Conservation (phyloP, 2,113 vertebrate species). For the Sander vitreus region DNA sequence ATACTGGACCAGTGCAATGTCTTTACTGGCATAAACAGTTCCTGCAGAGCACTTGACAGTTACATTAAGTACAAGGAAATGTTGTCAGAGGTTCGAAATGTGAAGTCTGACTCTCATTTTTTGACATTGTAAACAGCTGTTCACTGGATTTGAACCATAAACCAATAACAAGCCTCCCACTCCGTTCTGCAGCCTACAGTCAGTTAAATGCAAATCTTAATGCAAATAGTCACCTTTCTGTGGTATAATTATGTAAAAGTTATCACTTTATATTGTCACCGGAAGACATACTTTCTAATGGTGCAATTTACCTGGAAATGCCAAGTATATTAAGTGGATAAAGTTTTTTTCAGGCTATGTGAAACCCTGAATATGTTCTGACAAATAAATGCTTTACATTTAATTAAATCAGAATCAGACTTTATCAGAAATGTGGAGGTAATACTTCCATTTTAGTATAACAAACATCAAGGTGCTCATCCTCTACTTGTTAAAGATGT, state of each 20-base stretch:
- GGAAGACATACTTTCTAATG: not conserved
- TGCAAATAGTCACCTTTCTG: conserved; percentile 37
- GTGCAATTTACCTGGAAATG: conserved; percentile 44
- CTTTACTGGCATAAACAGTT: not conserved
- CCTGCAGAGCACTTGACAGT: not conserved
- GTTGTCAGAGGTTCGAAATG: not conserved
- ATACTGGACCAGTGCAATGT: not conserved
- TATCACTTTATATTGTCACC: not conserved
- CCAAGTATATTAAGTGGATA: conserved; percentile 23
- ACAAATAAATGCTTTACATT: not conserved
- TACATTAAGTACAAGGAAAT: not conserved
- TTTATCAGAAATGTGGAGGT: not conserved
- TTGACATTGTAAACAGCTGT: conserved; percentile 7
- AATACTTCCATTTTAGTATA: not conserved
- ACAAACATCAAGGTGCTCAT: not conserved
- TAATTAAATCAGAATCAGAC: not conserved
- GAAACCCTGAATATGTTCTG: not conserved
- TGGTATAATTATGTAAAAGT: conserved; percentile 17
- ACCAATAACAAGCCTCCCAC: not conserved
- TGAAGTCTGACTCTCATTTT: not conserved
- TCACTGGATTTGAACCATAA: conserved; percentile 4
- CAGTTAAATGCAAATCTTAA: not conserved
- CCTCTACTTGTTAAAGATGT: not conserved
- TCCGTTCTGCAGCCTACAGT: not conserved
- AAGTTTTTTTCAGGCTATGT: not conserved